phyloP scores from a whole-genome alignment of 2,797 vertebrate genomes.

The Enteromius argenteus region DNA sequence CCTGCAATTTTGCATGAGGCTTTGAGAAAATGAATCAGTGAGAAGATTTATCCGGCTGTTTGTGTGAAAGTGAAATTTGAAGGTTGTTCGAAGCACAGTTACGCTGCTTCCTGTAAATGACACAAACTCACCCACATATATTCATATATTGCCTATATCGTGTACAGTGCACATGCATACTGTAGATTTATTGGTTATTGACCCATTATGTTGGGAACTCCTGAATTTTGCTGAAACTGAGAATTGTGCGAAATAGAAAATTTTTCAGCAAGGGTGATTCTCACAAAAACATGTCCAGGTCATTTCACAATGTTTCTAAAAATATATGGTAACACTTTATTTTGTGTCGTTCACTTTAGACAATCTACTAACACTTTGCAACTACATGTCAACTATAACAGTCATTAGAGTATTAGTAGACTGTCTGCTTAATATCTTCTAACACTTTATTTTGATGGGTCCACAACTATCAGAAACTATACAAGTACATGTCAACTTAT shows the following conservation, averaged over 20 bases:
- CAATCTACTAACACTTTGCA: too few species aligned
- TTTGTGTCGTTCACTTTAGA: too few species aligned
- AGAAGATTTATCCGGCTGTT: conserved; percentile 53
- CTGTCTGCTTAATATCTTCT: too few species aligned
- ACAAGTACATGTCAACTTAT: too few species aligned
- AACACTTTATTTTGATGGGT: too few species aligned
- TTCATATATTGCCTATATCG: conserved; percentile 34
- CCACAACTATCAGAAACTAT: too few species aligned
- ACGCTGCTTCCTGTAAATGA: conserved; percentile 47
- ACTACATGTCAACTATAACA: too few species aligned
- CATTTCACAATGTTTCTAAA: neutral
- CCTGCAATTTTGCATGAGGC: conserved; percentile 54
- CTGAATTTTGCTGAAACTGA: neutral
- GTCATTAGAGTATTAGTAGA: too few species aligned
- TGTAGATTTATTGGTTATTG: conserved; percentile 2
- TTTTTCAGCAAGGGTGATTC: neutral
- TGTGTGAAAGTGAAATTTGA: conserved; percentile 65
- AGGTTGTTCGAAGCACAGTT: conserved; percentile 48
- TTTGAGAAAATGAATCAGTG: conserved; percentile 58
- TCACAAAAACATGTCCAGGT: too few species aligned
- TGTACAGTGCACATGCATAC: neutral
- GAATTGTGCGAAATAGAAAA: neutral
- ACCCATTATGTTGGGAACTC: conserved; percentile 2
- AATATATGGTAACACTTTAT: too few species aligned
- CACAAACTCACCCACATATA: conserved; percentile 43